Conservation (phyloP, 1,140 invertebrate species). For the Meloidogyne floridensis region DNA sequence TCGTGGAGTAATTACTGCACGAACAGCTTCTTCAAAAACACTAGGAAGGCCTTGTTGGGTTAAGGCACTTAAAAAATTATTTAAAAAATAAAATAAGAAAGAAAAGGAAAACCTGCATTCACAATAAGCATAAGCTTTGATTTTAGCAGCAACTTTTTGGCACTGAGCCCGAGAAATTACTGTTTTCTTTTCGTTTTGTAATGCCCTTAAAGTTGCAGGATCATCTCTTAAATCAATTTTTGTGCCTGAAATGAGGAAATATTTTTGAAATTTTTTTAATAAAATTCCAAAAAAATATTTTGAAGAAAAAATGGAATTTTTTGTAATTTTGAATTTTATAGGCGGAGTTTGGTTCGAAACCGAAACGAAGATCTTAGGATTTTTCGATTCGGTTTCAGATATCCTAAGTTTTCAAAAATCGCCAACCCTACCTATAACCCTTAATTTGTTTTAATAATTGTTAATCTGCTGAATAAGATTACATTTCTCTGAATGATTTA, state of each 20-base stretch:
- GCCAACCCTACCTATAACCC: too few relatives aligned
- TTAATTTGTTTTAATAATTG: too few relatives aligned
- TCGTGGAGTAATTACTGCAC: slow-evolving; percentile 45
- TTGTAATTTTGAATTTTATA: too few relatives aligned
- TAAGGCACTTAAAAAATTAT: slow-evolving; percentile 33
- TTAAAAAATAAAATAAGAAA: not conserved
- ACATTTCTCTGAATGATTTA: too few relatives aligned
- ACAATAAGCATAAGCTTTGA: slow-evolving; percentile 84
- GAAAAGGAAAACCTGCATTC: slow-evolving; percentile 76
- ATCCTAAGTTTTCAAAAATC: too few relatives aligned
- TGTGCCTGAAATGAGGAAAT: slow-evolving; percentile 55
- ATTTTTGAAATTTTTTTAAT: not conserved
- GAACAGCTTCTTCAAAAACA: slow-evolving; percentile 40
- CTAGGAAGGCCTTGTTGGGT: slow-evolving; percentile 46
- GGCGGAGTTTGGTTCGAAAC: too few relatives aligned
- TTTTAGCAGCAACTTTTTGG: slow-evolving; percentile 77
- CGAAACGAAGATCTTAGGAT: too few relatives aligned
- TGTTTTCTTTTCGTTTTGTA: slow-evolving; percentile 85
- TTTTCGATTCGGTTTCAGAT: too few relatives aligned
- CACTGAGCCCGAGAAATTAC: slow-evolving; percentile 78
- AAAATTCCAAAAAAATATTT: not conserved
- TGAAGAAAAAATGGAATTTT: too few relatives aligned
- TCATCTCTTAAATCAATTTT: slow-evolving; percentile 84
- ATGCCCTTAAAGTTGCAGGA: slow-evolving; percentile 82
- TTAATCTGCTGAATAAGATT: too few relatives aligned